Evolutionary conservation across 1,140 invertebrate genomes (phyloP).

Genomic region (Teleogryllus occipitalis): DNA sequence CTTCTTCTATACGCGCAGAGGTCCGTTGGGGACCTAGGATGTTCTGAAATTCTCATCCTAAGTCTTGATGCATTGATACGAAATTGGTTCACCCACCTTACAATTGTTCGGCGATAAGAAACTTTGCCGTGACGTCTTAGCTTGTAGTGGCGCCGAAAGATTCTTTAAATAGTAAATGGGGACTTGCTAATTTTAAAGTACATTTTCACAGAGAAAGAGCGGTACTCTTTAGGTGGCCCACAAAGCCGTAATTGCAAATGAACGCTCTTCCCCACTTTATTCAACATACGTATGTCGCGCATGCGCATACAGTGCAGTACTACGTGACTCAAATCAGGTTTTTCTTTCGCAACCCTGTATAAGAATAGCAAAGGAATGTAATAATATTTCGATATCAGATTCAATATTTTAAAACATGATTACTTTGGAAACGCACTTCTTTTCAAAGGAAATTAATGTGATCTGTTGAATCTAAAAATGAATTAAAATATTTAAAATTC

Average conservation of each 20-base stretch:
- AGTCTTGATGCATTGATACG: background rate
- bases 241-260: background rate
- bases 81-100: slow-evolving; percentile 3
- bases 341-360: background rate
- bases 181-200: background rate
- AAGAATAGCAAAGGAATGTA: no score
- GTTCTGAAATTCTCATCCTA: background rate
- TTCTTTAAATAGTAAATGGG: background rate
- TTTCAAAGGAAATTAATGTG: no score
- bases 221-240: background rate
- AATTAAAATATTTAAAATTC: no score
- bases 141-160: background rate
- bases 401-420: no score
- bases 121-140: background rate
- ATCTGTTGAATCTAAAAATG: no score
- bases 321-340: background rate
- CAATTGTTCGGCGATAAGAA: no score
- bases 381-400: no score
- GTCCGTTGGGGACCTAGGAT: background rate
- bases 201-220: background rate
- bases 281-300: background rate
- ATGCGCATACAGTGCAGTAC: background rate
- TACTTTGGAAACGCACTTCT: no score
- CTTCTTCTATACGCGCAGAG: background rate
- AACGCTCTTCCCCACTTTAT: background rate